These are phyloP conservation scores for Pseudachorutes palmiensis DNA, from an alignment of 1,140 invertebrate genomes.

Conservation along the genomic window DNA sequence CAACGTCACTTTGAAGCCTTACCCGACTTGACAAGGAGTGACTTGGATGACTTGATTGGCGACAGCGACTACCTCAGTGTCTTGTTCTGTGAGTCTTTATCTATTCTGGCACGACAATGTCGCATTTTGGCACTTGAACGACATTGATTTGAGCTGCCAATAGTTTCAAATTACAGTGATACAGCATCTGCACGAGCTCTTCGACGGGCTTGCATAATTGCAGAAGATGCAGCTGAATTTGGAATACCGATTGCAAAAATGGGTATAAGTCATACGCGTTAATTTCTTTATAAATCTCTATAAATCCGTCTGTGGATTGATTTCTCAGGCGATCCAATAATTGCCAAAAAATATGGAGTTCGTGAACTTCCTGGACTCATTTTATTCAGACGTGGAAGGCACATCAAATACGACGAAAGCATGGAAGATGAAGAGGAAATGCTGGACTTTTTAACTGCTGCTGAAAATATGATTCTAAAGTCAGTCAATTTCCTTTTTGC, in stretches of 20 bases:
- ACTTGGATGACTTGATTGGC: constrained; percentile 74
- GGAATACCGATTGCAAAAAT: constrained; percentile 87
- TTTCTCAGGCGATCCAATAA: constrained; percentile 57
- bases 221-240: constrained; percentile 71
- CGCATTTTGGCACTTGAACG: background rate
- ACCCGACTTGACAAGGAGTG: constrained; percentile 77
- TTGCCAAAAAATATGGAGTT: constrained; percentile 69
- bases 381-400: constrained; percentile 29
- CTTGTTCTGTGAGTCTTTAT: constrained; percentile 79
- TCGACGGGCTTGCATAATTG: constrained; percentile 28
- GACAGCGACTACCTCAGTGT: constrained; percentile 87
- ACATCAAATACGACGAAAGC: constrained; percentile 36
- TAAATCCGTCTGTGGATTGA: no score
- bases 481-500: background rate
- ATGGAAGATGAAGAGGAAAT: constrained; percentile 67
- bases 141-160: background rate
- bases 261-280: constrained; percentile 45
- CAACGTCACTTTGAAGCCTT: constrained; percentile 90
- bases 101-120: no score
- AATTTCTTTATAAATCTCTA: background rate
- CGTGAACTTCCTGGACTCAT: constrained; percentile 32
- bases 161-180: constrained; percentile 25
- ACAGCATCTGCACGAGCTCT: constrained; percentile 23
- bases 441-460: constrained; percentile 85
- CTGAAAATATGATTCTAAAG: constrained; percentile 84